Evolutionary conservation across 2,113 vertebrate species (phyloP), one percentile per base, ranked within the genome.

Genomic region (Tylochromis polylepis): DNA sequence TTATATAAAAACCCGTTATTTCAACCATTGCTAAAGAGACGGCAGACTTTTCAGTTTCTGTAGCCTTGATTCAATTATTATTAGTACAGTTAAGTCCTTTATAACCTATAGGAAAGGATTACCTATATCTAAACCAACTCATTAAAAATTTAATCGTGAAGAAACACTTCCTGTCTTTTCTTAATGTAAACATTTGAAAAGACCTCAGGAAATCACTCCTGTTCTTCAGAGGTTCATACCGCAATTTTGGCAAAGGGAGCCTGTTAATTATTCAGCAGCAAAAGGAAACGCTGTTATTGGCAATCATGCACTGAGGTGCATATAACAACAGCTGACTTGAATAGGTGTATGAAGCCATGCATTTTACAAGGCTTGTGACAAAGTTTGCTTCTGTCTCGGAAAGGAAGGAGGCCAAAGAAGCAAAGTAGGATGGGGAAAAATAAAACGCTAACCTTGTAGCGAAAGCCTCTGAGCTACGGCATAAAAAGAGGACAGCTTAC

Each of bases 401-500:
- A 49, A 80, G 49, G 65, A 59, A 67, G n/a, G 14, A 58, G 18
- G 41, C 22, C 22, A 87, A 38, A 49, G 56, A 78, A 87, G 84
- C 5, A 43, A 51, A 46, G 49, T 24, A 85, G 75, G 65, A 84
- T 87, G 86, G 51, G 51, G 65, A 92, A 92, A 92, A 91, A 93
- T 85, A 51, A 90, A 87, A 79, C 11, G 55, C 62, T 65, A 83
- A 89, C 83, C 88, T 93, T 55, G 67, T 95, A 88, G 94, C 89
- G 29, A 92, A 92, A 86, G 82, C 67, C 89, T 92, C 83, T 90
- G 81, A 90, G 94, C 89, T 92, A 87, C 3, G 8, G 55, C 41
- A 91, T 91, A 88, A 93, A 94, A 92, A 89, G 91, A 93, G 85
- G 84, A 88, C 92, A 89, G 85, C 91, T 90, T 86, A 51, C 43